Conservation (phyloP, 2,797 vertebrate genomes). For the Gouania willdenowi region DNA sequence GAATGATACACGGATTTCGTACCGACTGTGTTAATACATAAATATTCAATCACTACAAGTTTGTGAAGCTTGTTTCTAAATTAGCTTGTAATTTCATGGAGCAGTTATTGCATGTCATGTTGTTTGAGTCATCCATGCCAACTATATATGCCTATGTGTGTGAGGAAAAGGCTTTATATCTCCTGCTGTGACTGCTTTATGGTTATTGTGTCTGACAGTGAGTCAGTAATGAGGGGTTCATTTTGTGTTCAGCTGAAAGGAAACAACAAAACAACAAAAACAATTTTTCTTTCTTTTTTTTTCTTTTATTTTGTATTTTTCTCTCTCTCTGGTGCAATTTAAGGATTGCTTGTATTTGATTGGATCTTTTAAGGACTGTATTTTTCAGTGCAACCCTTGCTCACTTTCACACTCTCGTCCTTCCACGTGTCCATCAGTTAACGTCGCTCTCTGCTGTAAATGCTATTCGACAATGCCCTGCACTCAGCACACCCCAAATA, state of each 20-base stretch:
- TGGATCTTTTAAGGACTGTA: conserved; percentile 13
- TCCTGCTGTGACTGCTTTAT: conserved; percentile 8
- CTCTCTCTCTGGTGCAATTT: conserved; percentile 5
- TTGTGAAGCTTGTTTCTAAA: too few species aligned
- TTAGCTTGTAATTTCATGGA: too few species aligned
- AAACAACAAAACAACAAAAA: conserved; percentile 4
- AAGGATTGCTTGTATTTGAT: conserved; percentile 1
- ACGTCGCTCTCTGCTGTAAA: conserved; percentile 33
- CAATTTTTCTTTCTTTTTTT: not conserved
- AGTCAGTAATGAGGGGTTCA: conserved; percentile 21
- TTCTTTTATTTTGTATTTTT: not conserved
- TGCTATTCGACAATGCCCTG: conserved; percentile 59
- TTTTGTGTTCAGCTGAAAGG: not conserved
- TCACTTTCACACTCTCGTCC: not conserved
- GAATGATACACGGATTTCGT: too few species aligned
- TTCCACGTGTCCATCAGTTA: conserved; percentile 5
- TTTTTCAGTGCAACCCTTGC: conserved; percentile 16
- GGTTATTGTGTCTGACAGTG: conserved; percentile 17
- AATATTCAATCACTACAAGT: too few species aligned
- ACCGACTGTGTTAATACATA: too few species aligned
- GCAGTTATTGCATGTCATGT: too few species aligned
- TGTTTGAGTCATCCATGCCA: not conserved
- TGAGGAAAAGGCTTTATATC: conserved; percentile 4
- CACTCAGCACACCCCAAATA: conserved; percentile 51
- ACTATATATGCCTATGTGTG: conserved; percentile 20